Evolutionary conservation across 2,797 vertebrate genomes (phyloP).

Genomic region (Ptychobarbus kaznakovi): DNA sequence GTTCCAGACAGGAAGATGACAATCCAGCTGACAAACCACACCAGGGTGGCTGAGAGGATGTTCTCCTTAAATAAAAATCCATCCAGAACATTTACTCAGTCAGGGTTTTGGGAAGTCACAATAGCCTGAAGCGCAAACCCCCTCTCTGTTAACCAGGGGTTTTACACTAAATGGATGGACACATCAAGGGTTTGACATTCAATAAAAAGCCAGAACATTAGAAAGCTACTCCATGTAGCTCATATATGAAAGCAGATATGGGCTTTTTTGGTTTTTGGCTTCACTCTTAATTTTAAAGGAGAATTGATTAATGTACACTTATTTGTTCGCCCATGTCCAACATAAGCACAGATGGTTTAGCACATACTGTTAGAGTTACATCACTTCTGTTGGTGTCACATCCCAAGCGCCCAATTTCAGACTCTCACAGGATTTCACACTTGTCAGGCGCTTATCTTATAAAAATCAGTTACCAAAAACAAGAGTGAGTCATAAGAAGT

Average conservation of each 20-base stretch:
- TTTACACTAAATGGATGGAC: slow-evolving; percentile 27
- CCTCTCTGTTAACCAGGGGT: slow-evolving; percentile 11
- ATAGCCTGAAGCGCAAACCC: neutral
- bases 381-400: slow-evolving; percentile 32
- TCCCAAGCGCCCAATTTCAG: slow-evolving; percentile 36
- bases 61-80: slow-evolving; percentile 45
- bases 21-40: slow-evolving; percentile 32
- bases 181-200: slow-evolving; percentile 6
- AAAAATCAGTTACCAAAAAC: slow-evolving; percentile 39
- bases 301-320: neutral
- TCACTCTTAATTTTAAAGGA: neutral
- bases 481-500: slow-evolving; percentile 34
- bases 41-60: slow-evolving; percentile 20
- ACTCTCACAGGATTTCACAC: slow-evolving; percentile 18
- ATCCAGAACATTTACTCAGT: slow-evolving; percentile 40
- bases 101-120: slow-evolving; percentile 15
- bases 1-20: slow-evolving; percentile 34
- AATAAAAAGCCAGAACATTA: neutral
- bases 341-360: slow-evolving; percentile 41
- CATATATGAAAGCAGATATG: neutral
- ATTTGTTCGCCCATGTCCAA: slow-evolving; percentile 9
- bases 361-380: slow-evolving; percentile 32
- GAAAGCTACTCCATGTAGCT: neutral
- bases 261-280: neutral
- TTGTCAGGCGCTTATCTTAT: slow-evolving; percentile 27